Conservation (phyloP, 2,113 vertebrate species). For the Hippopotamus amphibius region DNA sequence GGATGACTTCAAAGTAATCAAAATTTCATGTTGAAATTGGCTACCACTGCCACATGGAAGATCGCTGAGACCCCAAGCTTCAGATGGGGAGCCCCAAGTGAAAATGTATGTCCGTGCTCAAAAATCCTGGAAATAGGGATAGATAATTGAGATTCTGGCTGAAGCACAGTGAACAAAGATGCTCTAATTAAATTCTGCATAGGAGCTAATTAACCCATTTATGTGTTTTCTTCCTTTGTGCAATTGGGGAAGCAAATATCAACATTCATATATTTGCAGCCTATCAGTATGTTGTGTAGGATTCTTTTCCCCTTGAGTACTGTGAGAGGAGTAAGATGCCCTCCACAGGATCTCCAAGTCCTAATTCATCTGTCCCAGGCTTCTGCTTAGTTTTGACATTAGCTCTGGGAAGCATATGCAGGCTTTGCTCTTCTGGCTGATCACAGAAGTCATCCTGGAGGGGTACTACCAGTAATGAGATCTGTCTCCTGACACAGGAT, state of each 20-base stretch:
- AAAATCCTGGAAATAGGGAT: constrained; percentile 85
- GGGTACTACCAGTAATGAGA: background rate
- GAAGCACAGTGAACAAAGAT: constrained; percentile 84
- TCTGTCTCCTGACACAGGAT: background rate
- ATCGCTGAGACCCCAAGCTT: constrained; percentile 68
- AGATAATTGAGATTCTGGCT: constrained; percentile 87
- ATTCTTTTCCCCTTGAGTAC: background rate
- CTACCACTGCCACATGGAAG: background rate
- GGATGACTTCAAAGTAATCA: constrained; percentile 55
- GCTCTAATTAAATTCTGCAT: constrained; percentile 88
- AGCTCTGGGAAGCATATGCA: background rate
- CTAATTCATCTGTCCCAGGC: background rate
- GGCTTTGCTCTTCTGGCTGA: background rate
- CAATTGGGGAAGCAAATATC: constrained; percentile 60
- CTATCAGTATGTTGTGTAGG: constrained; percentile 42
- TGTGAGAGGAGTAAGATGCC: background rate
- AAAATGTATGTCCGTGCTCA: constrained; percentile 80
- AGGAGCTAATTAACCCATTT: constrained; percentile 88
- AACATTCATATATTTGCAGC: constrained; percentile 68
- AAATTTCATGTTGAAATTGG: constrained; percentile 35
- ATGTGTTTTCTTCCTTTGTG: constrained; percentile 84
- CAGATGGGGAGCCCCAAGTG: constrained; percentile 72
- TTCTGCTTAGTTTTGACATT: background rate
- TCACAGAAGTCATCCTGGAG: background rate
- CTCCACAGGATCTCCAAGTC: background rate